Conservation (phyloP, 1,140 invertebrate genomes). For the Bombus vancouverensis region DNA sequence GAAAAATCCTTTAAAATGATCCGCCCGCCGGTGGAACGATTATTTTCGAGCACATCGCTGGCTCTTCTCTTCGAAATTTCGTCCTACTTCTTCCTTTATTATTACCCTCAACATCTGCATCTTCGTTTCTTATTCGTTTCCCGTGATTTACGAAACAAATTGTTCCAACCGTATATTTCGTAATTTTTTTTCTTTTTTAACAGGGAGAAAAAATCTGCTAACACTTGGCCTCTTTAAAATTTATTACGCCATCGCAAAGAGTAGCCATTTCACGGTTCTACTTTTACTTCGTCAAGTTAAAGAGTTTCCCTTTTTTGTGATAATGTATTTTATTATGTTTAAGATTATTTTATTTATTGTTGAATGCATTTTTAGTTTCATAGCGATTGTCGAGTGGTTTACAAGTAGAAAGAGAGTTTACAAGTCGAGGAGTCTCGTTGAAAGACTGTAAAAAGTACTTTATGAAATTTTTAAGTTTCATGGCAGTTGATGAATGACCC, state of each 20-base stretch:
- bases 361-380: too few species aligned
- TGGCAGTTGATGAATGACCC: neutral
- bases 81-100: neutral
- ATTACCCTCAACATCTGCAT: neutral
- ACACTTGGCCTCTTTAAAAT: neutral
- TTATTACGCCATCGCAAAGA: neutral
- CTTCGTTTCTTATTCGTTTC: neutral
- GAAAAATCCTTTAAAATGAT: constrained; percentile 34
- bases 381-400: too few species aligned
- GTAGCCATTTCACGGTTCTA: neutral
- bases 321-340: too few species aligned
- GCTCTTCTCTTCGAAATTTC: constrained; percentile 15
- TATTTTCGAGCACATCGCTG: constrained; percentile 16
- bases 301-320: too few species aligned
- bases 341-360: too few species aligned
- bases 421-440: too few species aligned
- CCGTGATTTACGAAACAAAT: neutral
- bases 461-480: neutral
- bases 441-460: neutral
- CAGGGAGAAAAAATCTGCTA: neutral
- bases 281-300: too few species aligned
- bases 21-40: constrained; percentile 8
- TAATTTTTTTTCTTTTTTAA: neutral
- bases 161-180: neutral
- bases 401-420: too few species aligned